Base-by-base conservation (phyloP, 2,888 invertebrate genomes). In the Dorcus parallelipipedus region DNA sequence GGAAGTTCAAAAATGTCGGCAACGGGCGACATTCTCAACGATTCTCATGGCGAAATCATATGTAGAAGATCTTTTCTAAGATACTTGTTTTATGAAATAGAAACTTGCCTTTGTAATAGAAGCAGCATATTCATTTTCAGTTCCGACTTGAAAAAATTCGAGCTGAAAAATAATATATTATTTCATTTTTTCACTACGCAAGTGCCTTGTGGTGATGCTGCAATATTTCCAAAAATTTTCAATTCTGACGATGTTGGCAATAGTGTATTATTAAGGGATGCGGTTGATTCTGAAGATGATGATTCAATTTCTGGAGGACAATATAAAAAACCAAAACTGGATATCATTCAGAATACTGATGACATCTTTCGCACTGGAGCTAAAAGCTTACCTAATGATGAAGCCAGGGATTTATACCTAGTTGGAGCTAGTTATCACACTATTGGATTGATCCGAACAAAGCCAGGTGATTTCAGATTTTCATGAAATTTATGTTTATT, bases 141-240 rank as follows among this genome's bases (percentile, higher is more conserved):
- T 54, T 48, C 47, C n/a, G 54, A 54, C 49, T 53, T 49, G 43
- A 42, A 60, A 41, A 61, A 70, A 54, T 73, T 69, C 61, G 14
- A 9, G 7, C 41, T 73, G 1, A 84, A 83, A 67, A 69, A 81
- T 3, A 80, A 80, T 41, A 75, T 91, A 26, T 80, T 83, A 33
- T 94, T 93, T 77, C 89, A 94, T 74, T 89, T 97, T 71, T 93
- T 90, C 71, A 87, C 91, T 38, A 93, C 93, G 51, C 91, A 93
- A 73, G 84, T 90, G 41, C 97, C 96, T 14, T 97, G 97, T 79
- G 97, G 97, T 0, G 97, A 97, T 83, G 94, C 94, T 9, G 90
- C 94, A 14, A 96, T 97, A 67, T 85, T 91, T 73, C 84, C 85
- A 0, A 88, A 86, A 64, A 69, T 72, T 75, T 67, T 9, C 4